Conservation (phyloP, 2,113 vertebrate species). For the Vombatus ursinus region DNA sequence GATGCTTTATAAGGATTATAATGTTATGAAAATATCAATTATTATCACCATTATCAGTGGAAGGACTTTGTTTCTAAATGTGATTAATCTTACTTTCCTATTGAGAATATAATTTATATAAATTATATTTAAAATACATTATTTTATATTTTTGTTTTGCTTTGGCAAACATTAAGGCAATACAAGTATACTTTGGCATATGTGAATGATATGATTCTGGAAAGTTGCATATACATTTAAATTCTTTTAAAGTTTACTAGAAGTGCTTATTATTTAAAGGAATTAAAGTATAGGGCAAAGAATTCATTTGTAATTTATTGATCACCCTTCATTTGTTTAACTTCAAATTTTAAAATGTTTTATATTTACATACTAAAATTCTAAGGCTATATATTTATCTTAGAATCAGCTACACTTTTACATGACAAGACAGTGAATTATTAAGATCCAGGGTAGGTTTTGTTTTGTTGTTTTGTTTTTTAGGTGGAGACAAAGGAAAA, state of each 20-base stretch:
- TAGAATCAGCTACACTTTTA: not conserved
- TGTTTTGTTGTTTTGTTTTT: not conserved
- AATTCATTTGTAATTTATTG: not conserved
- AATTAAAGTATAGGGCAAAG: not conserved
- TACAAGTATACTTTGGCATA: not conserved
- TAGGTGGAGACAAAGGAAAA: not conserved
- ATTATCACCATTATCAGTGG: not conserved
- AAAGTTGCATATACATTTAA: not conserved
- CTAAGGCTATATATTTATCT: not conserved
- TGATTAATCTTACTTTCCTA: not conserved
- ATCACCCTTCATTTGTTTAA: not conserved
- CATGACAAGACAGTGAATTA: not conserved
- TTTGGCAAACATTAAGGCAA: not conserved
- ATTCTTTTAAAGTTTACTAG: not conserved
- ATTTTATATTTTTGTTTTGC: not conserved
- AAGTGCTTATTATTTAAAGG: not conserved
- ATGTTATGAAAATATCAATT: not conserved
- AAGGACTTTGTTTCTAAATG: not conserved
- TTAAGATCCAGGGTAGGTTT: not conserved
- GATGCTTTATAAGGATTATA: not conserved
- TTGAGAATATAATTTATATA: not conserved
- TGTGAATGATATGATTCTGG: not conserved
- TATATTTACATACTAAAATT: not conserved
- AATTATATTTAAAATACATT: not conserved
- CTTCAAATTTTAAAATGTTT: not conserved